phyloP scores from a whole-genome alignment of 1,140 invertebrate species.

The Nephila pilipes region DNA sequence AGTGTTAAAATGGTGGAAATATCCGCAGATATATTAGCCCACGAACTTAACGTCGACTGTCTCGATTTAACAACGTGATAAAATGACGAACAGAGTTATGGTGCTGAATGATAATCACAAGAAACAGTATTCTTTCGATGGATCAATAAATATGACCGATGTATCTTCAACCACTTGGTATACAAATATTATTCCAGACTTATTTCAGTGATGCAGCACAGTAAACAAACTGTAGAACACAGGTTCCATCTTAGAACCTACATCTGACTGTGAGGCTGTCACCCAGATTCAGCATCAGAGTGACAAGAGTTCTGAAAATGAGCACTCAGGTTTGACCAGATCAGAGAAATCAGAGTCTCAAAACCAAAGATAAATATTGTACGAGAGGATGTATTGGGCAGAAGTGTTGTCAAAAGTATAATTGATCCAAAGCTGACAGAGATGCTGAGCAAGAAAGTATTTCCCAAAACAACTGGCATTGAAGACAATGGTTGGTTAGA shows the following conservation, averaged over 20 bases:
- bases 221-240: not conserved
- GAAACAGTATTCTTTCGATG: not conserved
- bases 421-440: not conserved
- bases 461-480: not conserved
- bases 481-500: conserved; percentile 69
- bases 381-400: not conserved
- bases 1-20: not conserved
- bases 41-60: not conserved
- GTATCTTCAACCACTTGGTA: not conserved
- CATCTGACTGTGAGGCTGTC: too few species aligned
- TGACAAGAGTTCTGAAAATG: not conserved
- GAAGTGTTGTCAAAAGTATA: conserved; percentile 5
- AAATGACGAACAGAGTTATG: not conserved
- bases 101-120: not conserved
- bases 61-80: not conserved
- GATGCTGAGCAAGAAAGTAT: not conserved
- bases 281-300: too few species aligned
- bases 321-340: not conserved
- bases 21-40: not conserved
- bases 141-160: not conserved
- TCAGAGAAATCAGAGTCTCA: not conserved
- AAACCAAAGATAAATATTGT: not conserved
- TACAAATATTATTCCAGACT: not conserved
- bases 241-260: too few species aligned
- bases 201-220: not conserved